These are phyloP conservation scores for Stichodactyla helianthus DNA, from an alignment of 64 coral and sea anemone genomes.

Conservation along the genomic window DNA sequence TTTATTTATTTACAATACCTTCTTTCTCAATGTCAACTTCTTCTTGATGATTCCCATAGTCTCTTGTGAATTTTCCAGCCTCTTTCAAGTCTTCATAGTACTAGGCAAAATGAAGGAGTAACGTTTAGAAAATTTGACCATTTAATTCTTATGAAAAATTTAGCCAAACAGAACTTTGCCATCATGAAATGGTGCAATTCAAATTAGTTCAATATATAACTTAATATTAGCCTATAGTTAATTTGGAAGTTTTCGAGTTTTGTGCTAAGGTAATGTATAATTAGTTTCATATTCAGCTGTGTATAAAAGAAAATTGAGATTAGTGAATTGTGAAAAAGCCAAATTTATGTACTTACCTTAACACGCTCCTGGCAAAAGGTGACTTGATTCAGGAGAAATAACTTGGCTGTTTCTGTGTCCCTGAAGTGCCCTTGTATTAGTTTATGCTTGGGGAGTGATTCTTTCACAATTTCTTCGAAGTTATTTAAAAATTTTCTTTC, in stretches of 20 bases:
- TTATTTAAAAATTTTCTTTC: slow-evolving; percentile 8
- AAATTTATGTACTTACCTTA: slow-evolving; percentile 3
- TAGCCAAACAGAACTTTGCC: background rate
- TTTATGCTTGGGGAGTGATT: slow-evolving; percentile 14
- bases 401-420: slow-evolving; percentile 15
- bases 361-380: slow-evolving; percentile 8
- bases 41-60: slow-evolving; percentile 6
- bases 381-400: slow-evolving; percentile 16
- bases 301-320: too few species aligned
- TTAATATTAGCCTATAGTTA: too few species aligned
- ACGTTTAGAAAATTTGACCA: background rate
- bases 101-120: background rate
- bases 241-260: too few species aligned
- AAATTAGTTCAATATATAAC: too few species aligned
- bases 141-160: background rate
- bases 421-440: background rate
- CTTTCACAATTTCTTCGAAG: slow-evolving; percentile 12
- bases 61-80: background rate
- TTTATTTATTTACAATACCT: background rate
- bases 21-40: background rate
- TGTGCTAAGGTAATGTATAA: too few species aligned
- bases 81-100: background rate
- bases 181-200: too few species aligned
- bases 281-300: too few species aligned
- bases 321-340: too few species aligned